Percentiles rank a stretch among this genome's conserved stretches.
phyloP scores from a whole-genome alignment of 2,888 invertebrate species.

The Tanypteryx hageni region DNA sequence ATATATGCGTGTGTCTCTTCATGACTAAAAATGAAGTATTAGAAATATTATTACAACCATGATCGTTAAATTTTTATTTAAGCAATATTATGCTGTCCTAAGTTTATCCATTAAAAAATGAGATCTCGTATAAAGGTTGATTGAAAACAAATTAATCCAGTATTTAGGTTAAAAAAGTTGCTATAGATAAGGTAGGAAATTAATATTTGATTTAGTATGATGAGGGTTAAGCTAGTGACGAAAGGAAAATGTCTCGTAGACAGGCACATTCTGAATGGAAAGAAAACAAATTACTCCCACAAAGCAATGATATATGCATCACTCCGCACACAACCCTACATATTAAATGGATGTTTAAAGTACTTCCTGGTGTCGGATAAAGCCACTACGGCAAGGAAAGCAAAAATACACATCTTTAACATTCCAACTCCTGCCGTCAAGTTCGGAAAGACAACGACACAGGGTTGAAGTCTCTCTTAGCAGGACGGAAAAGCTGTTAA shows the following conservation, averaged over 20 bases:
- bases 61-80: no score
- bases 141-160: no score
- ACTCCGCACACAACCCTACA: constrained; percentile 9
- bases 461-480: no score
- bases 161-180: no score
- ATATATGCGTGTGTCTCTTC: no score
- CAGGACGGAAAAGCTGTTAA: no score
- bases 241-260: constrained; percentile 30
- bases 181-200: no score
- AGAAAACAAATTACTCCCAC: background rate
- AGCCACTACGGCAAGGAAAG: constrained; percentile 32
- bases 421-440: constrained; percentile 20
- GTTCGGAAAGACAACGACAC: constrained; percentile 35
- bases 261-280: background rate
- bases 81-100: no score
- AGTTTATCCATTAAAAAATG: no score
- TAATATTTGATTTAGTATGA: background rate
- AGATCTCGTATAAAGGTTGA: no score
- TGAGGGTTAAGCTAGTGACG: constrained; percentile 11
- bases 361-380: constrained; percentile 30
- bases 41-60: no score
- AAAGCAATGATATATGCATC: constrained; percentile 26
- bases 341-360: constrained; percentile 20
- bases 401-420: background rate
- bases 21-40: no score